A percentile compares a stretch with the other conserved stretches of the same genome.
These are phyloP conservation scores for Troglohyphantes excavatus DNA, from an alignment of 2,888 invertebrate genomes.

Conservation along the genomic window DNA sequence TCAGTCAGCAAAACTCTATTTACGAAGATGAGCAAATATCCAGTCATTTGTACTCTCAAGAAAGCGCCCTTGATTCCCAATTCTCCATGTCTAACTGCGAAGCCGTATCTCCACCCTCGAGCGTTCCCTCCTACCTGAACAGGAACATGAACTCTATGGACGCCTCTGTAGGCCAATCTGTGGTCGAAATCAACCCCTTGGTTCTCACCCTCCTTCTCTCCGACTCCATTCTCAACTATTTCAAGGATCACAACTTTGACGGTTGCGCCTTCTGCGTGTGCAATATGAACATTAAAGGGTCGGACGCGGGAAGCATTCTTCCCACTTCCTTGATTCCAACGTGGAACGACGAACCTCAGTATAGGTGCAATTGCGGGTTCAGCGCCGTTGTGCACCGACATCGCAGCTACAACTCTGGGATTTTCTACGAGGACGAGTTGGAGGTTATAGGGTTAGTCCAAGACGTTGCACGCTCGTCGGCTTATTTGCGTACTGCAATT, in stretches of 20 bases:
- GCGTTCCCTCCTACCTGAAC: constrained; percentile 88
- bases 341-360: constrained; percentile 87
- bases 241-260: constrained; percentile 98
- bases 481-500: background rate
- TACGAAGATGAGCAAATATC: constrained; percentile 54
- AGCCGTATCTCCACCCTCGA: constrained; percentile 89
- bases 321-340: constrained; percentile 75
- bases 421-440: constrained; percentile 99
- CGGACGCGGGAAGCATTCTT: constrained; percentile 87
- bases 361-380: constrained; percentile 97
- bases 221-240: constrained; percentile 97
- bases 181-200: constrained; percentile 92
- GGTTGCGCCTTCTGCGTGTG: constrained; percentile 99
- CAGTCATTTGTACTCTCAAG: constrained; percentile 54
- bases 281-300: constrained; percentile 96
- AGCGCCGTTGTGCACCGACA: constrained; percentile 90
- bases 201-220: constrained; percentile 93
- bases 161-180: constrained; percentile 81
- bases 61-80: constrained; percentile 81
- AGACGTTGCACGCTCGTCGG: constrained; percentile 80
- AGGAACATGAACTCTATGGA: constrained; percentile 86
- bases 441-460: constrained; percentile 91
- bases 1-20: constrained; percentile 39
- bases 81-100: constrained; percentile 85
- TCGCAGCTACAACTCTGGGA: constrained; percentile 89